A percentile compares a stretch with the other conserved stretches of the same genome.
These are phyloP conservation scores for Lophius piscatorius DNA, from an alignment of 2,113 vertebrate genomes.

Conservation along the genomic window DNA sequence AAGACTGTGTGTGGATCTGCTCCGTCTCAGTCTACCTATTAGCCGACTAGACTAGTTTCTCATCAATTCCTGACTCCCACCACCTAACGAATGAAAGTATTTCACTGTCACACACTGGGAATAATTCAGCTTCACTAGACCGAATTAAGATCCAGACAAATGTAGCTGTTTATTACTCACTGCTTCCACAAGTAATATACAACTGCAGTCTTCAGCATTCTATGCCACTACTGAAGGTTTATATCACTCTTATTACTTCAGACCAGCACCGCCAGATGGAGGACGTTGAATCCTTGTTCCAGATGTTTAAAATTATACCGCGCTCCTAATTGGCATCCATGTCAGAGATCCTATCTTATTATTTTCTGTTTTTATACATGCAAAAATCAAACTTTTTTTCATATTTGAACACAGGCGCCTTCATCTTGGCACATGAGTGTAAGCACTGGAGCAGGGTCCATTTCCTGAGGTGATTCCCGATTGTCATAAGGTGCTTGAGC, in stretches of 20 bases:
- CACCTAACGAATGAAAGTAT: slow-evolving; percentile 5
- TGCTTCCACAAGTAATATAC: not conserved
- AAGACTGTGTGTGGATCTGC: not conserved
- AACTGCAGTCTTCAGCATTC: not conserved
- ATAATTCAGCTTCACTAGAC: slow-evolving; percentile 5
- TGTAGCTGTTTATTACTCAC: not conserved
- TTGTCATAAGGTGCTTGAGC: too few relatives aligned
- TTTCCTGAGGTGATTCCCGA: too few relatives aligned
- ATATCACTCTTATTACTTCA: not conserved
- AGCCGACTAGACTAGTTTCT: not conserved
- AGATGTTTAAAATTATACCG: too few relatives aligned
- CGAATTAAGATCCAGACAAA: not conserved
- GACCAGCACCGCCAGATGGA: too few relatives aligned
- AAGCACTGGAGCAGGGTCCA: too few relatives aligned
- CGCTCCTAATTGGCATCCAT: too few relatives aligned
- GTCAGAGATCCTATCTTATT: too few relatives aligned
- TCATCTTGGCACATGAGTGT: too few relatives aligned
- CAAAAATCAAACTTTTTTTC: too few relatives aligned
- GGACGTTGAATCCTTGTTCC: too few relatives aligned
- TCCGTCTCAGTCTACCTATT: not conserved
- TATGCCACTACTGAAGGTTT: not conserved
- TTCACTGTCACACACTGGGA: slow-evolving; percentile 4
- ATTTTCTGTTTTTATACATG: too few relatives aligned
- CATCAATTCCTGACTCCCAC: not conserved
- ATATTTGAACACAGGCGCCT: too few relatives aligned